Evolutionary conservation across 1,140 invertebrate genomes (phyloP), one percentile per base, ranked within the genome.

Genomic region (Holotrichia oblita): DNA sequence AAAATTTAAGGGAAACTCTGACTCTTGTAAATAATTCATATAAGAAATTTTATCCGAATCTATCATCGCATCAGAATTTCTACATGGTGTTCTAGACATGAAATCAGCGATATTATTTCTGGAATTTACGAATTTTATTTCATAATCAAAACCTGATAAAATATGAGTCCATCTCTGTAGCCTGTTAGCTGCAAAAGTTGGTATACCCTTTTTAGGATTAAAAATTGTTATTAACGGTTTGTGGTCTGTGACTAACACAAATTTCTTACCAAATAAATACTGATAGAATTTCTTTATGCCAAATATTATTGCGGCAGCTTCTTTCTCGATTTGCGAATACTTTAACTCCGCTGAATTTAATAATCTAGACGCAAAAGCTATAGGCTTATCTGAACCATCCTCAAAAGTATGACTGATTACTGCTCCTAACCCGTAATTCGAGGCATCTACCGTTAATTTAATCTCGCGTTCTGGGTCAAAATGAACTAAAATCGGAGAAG

Each of bases 311-410:
- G 87, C 85, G 10, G 89, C 82, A 0, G 85, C 89, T 83, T 92
- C 90, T 80, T 88, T 88, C 44, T 92, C 89, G 6, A 89, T 83
- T 78, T 90, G 87, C 17, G 85, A 83, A 81, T 91, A 92, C 8
- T 88, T 88, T 79, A 83, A 81, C 82, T 91, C 88, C 3, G 87
- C 81, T 6, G 59, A 48, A 24, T 83, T 87, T 14, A 91, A 82
- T 4, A 87, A 86, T 41, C 87, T 81, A n/a, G 89, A 91, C 0
- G 86, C 88, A 83, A 83, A 90, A 8, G 84, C 85, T 20, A 91
- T 87, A 0, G 88, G 89, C 12, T 83, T 81, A 80, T 89, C 88
- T 6, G 27, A 20, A 6, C 83, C 87, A 80, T 88, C 83, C 12
- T 76, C 9, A 73, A 81, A 82, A 2, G 76, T 76, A 91, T 4